Conservation (phyloP, 2,888 invertebrate genomes). For the Clistopyga incitator region DNA sequence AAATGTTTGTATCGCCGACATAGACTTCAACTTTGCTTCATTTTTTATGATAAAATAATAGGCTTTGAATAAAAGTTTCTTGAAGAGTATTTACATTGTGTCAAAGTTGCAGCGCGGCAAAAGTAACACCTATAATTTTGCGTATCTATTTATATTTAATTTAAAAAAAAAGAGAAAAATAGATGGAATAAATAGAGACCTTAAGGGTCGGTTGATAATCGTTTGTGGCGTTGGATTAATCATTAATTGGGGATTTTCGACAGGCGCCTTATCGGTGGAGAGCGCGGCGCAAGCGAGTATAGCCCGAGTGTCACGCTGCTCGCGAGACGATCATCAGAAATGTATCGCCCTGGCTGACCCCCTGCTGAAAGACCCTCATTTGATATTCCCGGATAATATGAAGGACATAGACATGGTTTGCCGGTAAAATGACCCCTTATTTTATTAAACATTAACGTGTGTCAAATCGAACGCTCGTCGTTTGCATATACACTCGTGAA, state of each 20-base stretch:
- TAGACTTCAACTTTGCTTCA: background rate
- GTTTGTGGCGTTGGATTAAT: no score
- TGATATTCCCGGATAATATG: constrained; percentile 87
- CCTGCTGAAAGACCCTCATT: constrained; percentile 86
- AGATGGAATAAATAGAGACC: no score
- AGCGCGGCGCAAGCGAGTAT: constrained; percentile 64
- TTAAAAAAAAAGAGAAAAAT: no score
- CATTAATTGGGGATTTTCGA: background rate
- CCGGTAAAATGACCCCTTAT: constrained; percentile 80
- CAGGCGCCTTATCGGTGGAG: constrained; percentile 54
- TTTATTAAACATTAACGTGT: constrained; percentile 35
- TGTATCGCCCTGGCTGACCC: constrained; percentile 87
- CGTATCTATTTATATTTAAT: no score
- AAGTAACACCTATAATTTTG: background rate
- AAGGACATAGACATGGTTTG: constrained; percentile 87
- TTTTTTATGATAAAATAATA: background rate
- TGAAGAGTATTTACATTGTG: background rate
- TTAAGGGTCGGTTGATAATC: no score
- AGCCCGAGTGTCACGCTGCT: constrained; percentile 78
- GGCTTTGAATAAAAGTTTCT: background rate
- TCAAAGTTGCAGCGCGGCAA: background rate
- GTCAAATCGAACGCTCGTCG: background rate
- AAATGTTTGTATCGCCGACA: background rate
- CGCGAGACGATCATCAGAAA: constrained; percentile 85
- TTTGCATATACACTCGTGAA: background rate